A percentile compares a stretch with the other conserved stretches of the same genome.
Evolutionary conservation across 2,888 invertebrate genomes (phyloP).

Genomic region (Nemotelus pantherinus): DNA sequence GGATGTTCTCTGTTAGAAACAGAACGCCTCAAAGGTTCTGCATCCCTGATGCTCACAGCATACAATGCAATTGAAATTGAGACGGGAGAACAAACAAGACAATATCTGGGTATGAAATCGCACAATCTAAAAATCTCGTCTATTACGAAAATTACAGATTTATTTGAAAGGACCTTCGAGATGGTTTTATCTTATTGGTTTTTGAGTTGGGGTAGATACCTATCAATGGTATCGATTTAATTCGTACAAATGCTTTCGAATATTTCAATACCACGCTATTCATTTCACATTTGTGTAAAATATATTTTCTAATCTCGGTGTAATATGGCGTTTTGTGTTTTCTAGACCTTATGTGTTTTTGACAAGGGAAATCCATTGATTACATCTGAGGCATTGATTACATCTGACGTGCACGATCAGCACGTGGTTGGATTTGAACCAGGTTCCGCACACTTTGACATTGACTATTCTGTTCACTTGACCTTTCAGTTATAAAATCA

Average conservation of each 20-base stretch:
- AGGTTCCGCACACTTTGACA: too few relatives aligned
- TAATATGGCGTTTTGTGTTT: too few relatives aligned
- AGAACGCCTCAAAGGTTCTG: background rate
- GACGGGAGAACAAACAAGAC: background rate
- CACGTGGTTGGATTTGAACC: too few relatives aligned
- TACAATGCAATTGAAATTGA: background rate
- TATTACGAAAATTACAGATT: conserved; percentile 38
- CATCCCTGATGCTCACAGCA: background rate
- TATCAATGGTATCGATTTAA: conserved; percentile 27
- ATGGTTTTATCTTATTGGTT: conserved; percentile 33
- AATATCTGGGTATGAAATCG: background rate
- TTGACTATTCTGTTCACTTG: too few relatives aligned
- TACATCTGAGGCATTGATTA: too few relatives aligned
- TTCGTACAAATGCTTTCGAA: conserved; percentile 16
- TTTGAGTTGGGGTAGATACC: background rate
- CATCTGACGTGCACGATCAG: too few relatives aligned
- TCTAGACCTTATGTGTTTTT: too few relatives aligned
- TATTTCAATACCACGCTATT: background rate
- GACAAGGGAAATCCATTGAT: too few relatives aligned
- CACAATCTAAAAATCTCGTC: conserved; percentile 22
- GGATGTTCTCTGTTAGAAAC: too few relatives aligned
- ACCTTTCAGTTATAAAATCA: too few relatives aligned
- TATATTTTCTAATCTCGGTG: too few relatives aligned
- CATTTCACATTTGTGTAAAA: too few relatives aligned
- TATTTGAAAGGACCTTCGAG: conserved; percentile 28